These are phyloP conservation scores for Listrodromus nycthemerus DNA, from an alignment of 2,888 invertebrate genomes.

Conservation along the genomic window DNA sequence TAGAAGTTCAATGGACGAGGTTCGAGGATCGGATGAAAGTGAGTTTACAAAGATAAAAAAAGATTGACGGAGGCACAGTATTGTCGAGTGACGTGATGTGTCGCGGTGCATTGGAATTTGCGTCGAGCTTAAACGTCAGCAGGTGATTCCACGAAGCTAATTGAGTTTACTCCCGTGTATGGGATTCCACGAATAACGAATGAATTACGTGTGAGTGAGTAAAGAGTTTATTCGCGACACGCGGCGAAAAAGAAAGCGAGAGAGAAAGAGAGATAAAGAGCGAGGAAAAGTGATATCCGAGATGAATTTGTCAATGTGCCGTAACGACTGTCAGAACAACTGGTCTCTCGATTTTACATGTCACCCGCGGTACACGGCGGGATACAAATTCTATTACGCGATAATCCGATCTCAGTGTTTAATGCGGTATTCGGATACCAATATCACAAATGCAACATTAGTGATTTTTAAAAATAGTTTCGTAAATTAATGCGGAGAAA, in stretches of 20 bases:
- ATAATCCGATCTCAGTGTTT: conserved; percentile 22
- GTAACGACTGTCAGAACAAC: conserved; percentile 10
- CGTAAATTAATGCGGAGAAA: background rate
- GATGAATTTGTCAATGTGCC: conserved; percentile 5
- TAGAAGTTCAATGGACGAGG: conserved; percentile 18
- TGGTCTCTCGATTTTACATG: background rate
- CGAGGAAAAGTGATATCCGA: conserved; percentile 26
- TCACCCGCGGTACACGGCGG: conserved; percentile 17
- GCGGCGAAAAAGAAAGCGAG: background rate
- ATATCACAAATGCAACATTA: background rate
- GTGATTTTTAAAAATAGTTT: background rate
- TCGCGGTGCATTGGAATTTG: conserved; percentile 6
- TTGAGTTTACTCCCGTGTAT: conserved; percentile 1
- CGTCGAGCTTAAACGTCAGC: conserved; percentile 1
- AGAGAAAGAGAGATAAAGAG: background rate
- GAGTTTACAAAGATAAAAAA: conserved; percentile 32
- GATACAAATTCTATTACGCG: background rate
- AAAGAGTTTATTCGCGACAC: conserved; percentile 26
- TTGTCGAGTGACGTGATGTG: conserved; percentile 36
- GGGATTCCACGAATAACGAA: conserved; percentile 30
- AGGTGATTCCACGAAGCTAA: conserved; percentile 22
- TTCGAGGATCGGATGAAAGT: conserved; percentile 22
- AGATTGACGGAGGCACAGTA: conserved; percentile 25
- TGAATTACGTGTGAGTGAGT: conserved; percentile 22
- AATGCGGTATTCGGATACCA: background rate